phyloP scores from a whole-genome alignment of 2,113 vertebrate genomes.

The Campylomormyrus tamandua region DNA sequence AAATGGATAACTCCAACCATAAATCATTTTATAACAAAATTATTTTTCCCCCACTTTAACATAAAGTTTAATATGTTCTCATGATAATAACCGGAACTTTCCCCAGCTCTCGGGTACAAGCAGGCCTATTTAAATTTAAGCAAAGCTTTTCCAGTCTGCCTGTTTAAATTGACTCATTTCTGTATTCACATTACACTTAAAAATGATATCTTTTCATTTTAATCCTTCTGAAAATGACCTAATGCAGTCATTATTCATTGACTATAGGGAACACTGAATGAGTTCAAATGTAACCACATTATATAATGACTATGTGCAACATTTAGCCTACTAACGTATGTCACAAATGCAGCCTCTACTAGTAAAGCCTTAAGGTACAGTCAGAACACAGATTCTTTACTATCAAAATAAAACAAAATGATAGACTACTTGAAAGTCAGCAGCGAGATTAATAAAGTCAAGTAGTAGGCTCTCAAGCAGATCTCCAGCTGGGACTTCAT shows the following conservation, averaged over 20 bases:
- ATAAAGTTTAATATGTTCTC: background rate
- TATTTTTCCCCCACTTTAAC: background rate
- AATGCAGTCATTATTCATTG: background rate
- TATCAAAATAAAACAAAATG: background rate
- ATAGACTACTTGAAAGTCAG: background rate
- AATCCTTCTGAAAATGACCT: background rate
- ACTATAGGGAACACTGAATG: background rate
- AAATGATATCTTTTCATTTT: background rate
- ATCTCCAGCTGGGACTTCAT: background rate
- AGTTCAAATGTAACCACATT: background rate
- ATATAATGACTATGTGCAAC: background rate
- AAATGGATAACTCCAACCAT: background rate
- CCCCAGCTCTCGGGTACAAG: background rate
- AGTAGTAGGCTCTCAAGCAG: background rate
- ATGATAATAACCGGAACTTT: background rate
- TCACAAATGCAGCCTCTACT: background rate
- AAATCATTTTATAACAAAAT: background rate
- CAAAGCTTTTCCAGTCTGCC: background rate
- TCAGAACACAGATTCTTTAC: background rate
- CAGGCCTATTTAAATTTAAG: background rate
- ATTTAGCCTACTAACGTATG: background rate
- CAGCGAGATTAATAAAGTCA: background rate
- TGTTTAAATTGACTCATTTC: background rate
- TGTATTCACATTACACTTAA: background rate
- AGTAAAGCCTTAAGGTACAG: background rate